Evolutionary conservation across 2,113 vertebrate species (phyloP).

Genomic region (Megaceryle maxima): DNA sequence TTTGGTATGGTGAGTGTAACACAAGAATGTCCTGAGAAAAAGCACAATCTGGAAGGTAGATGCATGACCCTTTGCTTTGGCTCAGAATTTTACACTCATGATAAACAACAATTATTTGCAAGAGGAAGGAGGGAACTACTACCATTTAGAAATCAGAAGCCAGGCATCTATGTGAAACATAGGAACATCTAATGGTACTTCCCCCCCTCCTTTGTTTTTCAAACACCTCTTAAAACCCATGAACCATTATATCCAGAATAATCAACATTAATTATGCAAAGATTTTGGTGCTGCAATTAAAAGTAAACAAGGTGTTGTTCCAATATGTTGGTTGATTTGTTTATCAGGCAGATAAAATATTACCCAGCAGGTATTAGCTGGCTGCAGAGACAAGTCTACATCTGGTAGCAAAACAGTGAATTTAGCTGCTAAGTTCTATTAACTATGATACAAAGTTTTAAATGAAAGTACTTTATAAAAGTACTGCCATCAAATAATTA

Average conservation of each 20-base stretch:
- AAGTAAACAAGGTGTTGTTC: constrained; percentile 44
- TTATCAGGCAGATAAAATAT: constrained; percentile 67
- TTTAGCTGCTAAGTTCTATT: constrained; percentile 46
- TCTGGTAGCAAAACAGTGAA: constrained; percentile 60
- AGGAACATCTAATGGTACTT: background rate
- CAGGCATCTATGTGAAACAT: background rate
- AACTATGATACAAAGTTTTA: background rate
- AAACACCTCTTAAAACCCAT: background rate
- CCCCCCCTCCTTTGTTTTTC: background rate
- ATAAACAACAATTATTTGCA: background rate
- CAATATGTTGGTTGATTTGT: constrained; percentile 18
- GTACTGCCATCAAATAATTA: background rate
- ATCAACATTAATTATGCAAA: constrained; percentile 39
- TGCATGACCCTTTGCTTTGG: background rate
- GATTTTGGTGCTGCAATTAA: constrained; percentile 15
- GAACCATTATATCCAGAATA: background rate
- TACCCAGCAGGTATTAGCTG: constrained; percentile 71
- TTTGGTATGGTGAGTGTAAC: background rate
- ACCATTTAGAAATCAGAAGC: background rate
- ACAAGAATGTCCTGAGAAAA: background rate
- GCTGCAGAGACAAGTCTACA: constrained; percentile 26
- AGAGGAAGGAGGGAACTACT: background rate
- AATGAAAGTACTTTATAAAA: background rate
- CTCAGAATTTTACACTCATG: background rate
- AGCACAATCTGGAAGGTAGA: background rate